Conservation (phyloP, 2,797 vertebrate genomes). For the Gallinago stenura region DNA sequence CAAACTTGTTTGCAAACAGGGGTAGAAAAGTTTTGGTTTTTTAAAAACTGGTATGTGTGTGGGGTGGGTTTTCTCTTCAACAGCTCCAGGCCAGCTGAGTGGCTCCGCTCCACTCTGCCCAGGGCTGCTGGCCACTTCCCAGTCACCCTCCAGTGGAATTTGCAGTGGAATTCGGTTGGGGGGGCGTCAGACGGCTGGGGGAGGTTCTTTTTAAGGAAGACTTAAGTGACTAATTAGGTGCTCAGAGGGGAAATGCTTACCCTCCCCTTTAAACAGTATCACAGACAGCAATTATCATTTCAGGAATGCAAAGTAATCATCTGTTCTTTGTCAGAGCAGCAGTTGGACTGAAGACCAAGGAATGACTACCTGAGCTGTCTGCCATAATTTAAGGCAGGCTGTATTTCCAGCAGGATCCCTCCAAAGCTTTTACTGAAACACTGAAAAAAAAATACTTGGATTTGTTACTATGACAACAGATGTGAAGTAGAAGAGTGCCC, state of each 20-base stretch:
- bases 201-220: not conserved
- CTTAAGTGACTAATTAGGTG: not conserved
- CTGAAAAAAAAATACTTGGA: not conserved
- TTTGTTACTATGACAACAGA: constrained; percentile 55
- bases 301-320: constrained; percentile 29
- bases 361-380: not conserved
- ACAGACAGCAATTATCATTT: not conserved
- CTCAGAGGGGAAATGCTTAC: not conserved
- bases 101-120: not conserved
- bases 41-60: not conserved
- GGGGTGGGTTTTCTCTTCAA: not conserved
- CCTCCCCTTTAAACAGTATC: not conserved
- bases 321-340: constrained; percentile 9
- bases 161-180: not conserved
- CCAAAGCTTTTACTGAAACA: constrained; percentile 25
- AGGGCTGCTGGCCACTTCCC: not conserved
- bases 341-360: not conserved
- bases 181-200: not conserved
- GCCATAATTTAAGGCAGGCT: constrained; percentile 2
- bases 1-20: not conserved
- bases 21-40: not conserved
- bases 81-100: not conserved
- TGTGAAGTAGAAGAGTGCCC: not conserved
- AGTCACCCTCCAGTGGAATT: not conserved
- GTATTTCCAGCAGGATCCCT: not conserved